phyloP scores from a whole-genome alignment of 2,113 vertebrate genomes.

The Halcyon malimbica region DNA sequence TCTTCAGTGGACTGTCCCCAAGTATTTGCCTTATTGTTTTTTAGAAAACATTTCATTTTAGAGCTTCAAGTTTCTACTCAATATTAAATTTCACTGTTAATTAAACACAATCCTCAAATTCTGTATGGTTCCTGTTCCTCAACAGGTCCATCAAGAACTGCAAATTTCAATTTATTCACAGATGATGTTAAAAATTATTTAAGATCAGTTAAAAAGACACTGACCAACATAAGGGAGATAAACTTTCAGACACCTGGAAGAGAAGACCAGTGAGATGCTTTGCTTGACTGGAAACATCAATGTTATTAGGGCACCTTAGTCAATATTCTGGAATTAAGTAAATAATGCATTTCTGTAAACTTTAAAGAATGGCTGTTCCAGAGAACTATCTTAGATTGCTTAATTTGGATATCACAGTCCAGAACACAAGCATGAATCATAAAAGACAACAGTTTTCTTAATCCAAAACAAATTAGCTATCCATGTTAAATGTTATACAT shows the following conservation, averaged over 20 bases:
- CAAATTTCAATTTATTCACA: not conserved
- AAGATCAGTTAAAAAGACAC: not conserved
- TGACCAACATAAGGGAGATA: not conserved
- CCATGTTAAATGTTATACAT: not conserved
- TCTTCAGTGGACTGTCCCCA: not conserved
- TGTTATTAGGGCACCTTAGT: not conserved
- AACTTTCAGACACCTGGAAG: not conserved
- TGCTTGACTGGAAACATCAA: not conserved
- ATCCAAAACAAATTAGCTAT: not conserved
- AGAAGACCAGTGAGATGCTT: not conserved
- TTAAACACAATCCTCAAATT: not conserved
- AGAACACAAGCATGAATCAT: not conserved
- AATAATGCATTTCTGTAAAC: not conserved
- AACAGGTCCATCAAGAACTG: not conserved
- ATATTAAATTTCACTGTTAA: not conserved
- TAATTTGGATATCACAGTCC: not conserved
- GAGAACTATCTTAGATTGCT: not conserved
- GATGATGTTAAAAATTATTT: not conserved
- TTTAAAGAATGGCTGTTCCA: not conserved
- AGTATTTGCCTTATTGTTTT: not conserved
- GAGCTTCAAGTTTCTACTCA: not conserved
- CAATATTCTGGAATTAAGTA: not conserved
- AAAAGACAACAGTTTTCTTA: not conserved
- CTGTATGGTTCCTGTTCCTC: not conserved
- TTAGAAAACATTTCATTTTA: not conserved